Percentiles rank a stretch among this genome's conserved stretches.
phyloP scores from a whole-genome alignment of 2,888 invertebrate species.

The Meiosimyza decipiens region DNA sequence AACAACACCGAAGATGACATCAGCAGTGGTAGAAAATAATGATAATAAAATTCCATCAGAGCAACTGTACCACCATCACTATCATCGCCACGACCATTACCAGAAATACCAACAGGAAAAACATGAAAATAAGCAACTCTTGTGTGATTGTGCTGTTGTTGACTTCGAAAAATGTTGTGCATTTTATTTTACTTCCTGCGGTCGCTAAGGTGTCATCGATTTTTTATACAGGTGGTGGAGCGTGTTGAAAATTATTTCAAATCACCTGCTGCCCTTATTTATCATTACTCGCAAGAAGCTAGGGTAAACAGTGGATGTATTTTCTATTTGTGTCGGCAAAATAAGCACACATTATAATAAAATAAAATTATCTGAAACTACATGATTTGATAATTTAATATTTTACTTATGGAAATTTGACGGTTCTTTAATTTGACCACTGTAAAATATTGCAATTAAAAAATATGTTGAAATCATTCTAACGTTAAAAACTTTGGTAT shows the following conservation, averaged over 20 bases:
- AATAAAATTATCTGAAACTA: too few species aligned
- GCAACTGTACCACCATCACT: neutral
- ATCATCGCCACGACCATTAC: neutral
- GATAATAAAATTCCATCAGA: conserved; percentile 14
- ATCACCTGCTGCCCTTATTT: conserved; percentile 60
- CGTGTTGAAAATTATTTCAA: conserved; percentile 53
- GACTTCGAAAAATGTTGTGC: too few species aligned
- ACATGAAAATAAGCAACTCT: too few species aligned
- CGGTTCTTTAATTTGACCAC: too few species aligned
- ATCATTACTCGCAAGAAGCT: conserved; percentile 48
- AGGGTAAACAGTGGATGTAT: conserved; percentile 1
- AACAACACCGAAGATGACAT: too few species aligned
- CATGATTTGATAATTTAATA: too few species aligned
- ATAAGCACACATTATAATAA: too few species aligned
- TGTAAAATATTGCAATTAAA: too few species aligned
- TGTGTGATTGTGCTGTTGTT: too few species aligned
- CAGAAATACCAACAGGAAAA: neutral
- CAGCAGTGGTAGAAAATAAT: conserved; percentile 2
- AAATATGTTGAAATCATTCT: too few species aligned
- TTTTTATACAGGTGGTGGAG: neutral
- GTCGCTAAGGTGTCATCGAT: conserved; percentile 7
- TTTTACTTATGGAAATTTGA: too few species aligned
- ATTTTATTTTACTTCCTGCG: neutral
- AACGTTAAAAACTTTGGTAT: too few species aligned
- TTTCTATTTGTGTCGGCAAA: conserved; percentile 13